Percentiles rank a stretch among this genome's conserved stretches.
These are phyloP conservation scores for Autographa gamma DNA, from an alignment of 2,888 invertebrate genomes.

Conservation along the genomic window DNA sequence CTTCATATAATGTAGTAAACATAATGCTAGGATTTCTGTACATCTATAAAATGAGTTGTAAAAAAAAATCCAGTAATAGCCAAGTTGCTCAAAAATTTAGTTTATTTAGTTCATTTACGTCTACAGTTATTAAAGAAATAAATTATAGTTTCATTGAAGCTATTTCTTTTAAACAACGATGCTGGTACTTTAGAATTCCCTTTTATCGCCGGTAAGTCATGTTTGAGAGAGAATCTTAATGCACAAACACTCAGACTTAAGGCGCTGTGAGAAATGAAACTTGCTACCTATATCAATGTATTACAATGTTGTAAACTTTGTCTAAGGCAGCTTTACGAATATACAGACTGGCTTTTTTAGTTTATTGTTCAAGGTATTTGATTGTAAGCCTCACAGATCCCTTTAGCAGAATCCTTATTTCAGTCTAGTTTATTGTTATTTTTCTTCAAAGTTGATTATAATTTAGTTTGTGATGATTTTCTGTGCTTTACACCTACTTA, in stretches of 20 bases:
- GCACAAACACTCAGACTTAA: conserved; percentile 4
- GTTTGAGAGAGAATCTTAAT: conserved; percentile 10
- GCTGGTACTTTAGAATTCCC: neutral
- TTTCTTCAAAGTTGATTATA: no score
- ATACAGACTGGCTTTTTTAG: neutral
- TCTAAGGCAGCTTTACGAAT: neutral
- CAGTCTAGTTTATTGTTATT: no score
- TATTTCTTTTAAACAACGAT: neutral
- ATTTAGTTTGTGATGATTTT: no score
- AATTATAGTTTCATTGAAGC: neutral
- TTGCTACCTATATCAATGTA: neutral
- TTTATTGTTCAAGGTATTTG: neutral
- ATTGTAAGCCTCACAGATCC: no score
- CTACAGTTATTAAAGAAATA: neutral
- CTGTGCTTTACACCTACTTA: no score
- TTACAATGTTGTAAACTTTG: neutral
- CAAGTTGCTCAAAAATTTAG: neutral
- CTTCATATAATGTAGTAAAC: no score
- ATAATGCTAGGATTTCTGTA: neutral
- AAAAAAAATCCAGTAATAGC: no score
- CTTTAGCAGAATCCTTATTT: no score
- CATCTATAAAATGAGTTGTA: no score
- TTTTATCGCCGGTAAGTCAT: neutral
- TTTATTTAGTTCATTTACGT: neutral
- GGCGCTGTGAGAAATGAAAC: conserved; percentile 1